Conservation (phyloP, 2,113 vertebrate genomes). For the Platanista minor region DNA sequence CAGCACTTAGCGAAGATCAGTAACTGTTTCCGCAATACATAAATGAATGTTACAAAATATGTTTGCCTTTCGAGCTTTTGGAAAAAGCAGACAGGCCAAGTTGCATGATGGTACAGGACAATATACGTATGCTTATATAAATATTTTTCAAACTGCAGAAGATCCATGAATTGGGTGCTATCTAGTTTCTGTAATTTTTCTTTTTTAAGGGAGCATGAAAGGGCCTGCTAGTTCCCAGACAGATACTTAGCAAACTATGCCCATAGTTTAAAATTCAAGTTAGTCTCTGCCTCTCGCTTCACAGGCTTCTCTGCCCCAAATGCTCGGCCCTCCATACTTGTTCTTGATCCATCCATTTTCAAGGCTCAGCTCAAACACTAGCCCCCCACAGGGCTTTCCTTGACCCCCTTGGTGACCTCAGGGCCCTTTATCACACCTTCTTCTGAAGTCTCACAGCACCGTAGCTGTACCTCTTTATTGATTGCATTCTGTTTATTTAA, state of each 20-base stretch:
- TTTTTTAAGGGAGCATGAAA: background rate
- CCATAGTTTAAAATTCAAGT: background rate
- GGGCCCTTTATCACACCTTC: background rate
- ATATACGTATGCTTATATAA: background rate
- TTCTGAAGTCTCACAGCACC: background rate
- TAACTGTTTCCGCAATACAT: background rate
- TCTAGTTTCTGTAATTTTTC: background rate
- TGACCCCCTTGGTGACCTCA: background rate
- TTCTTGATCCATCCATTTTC: background rate
- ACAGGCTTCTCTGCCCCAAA: background rate
- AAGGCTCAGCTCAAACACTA: background rate
- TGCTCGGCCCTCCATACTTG: rapidly evolving
- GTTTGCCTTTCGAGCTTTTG: background rate
- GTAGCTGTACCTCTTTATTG: background rate
- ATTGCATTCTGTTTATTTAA: background rate
- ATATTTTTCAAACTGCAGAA: background rate
- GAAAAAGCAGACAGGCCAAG: background rate
- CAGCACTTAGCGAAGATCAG: background rate
- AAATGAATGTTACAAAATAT: background rate
- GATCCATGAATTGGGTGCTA: background rate
- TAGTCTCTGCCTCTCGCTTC: background rate
- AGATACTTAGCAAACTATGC: background rate
- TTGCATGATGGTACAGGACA: background rate
- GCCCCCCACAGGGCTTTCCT: background rate
- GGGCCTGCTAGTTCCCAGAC: background rate